phyloP scores from a whole-genome alignment of 2,888 invertebrate species.

The Dendrolimus pini region DNA sequence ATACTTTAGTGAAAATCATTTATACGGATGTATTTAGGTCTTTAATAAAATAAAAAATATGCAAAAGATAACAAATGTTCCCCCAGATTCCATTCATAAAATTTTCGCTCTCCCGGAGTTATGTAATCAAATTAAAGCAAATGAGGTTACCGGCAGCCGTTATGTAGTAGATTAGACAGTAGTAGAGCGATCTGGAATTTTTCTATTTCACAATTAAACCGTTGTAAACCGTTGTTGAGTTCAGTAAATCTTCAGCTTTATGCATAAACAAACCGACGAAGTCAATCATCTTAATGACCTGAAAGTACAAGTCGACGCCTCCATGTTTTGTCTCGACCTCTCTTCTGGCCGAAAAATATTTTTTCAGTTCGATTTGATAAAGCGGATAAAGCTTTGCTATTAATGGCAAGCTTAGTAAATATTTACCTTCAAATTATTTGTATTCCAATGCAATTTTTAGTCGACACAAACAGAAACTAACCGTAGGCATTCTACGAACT shows the following conservation, averaged over 20 bases:
- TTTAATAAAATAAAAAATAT: slow-evolving; percentile 46
- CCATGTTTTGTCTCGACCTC: slow-evolving; percentile 11
- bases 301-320: slow-evolving; percentile 1
- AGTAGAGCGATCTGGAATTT: slow-evolving; percentile 28
- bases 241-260: neutral
- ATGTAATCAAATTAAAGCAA: slow-evolving; percentile 50
- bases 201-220: slow-evolving; percentile 23
- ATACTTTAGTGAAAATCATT: slow-evolving; percentile 33
- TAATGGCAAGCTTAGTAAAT: slow-evolving; percentile 2
- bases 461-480: slow-evolving; percentile 2
- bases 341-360: neutral
- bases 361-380: neutral
- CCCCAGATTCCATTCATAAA: slow-evolving; percentile 53
- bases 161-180: slow-evolving; percentile 33
- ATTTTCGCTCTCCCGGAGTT: slow-evolving; percentile 38
- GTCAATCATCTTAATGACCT: neutral
- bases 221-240: slow-evolving; percentile 1
- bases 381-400: neutral
- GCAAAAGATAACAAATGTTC: slow-evolving; percentile 42
- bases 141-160: slow-evolving; percentile 41
- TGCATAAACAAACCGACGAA: slow-evolving; percentile 9
- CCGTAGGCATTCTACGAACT: slow-evolving; percentile 6
- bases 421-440: slow-evolving; percentile 6
- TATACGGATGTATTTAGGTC: slow-evolving; percentile 40
- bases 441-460: slow-evolving; percentile 2